A percentile compares a stretch with the other conserved stretches of the same genome.
Conservation (phyloP, 2,113 vertebrate species). For the Echinops telfairi region DNA sequence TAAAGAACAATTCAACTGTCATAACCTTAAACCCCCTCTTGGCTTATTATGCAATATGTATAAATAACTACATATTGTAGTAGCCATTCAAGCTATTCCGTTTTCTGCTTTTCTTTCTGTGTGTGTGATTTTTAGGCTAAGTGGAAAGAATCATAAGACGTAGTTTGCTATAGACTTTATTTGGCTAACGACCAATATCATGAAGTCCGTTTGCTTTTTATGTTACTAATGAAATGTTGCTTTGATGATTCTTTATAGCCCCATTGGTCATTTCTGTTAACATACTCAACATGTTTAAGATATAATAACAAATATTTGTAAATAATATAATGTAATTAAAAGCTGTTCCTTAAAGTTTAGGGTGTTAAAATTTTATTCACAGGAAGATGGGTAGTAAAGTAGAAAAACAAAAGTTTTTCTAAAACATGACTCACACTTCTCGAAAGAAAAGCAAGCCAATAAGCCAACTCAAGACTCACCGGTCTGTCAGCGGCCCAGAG, state of each 20-base stretch:
- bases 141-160: constrained; percentile 62
- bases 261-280: constrained; percentile 52
- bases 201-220: constrained; percentile 56
- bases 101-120: constrained; percentile 54
- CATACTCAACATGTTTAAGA: constrained; percentile 59
- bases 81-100: constrained; percentile 49
- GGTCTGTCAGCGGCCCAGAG: constrained; percentile 6
- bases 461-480: constrained; percentile 15
- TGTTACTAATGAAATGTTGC: constrained; percentile 15
- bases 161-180: constrained; percentile 43
- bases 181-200: constrained; percentile 36
- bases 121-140: constrained; percentile 58
- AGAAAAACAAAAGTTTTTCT: constrained; percentile 56
- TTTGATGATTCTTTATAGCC: constrained; percentile 48
- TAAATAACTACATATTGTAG: constrained; percentile 56
- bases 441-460: constrained; percentile 54
- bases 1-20: constrained; percentile 22
- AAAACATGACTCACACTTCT: constrained; percentile 59
- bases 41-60: constrained; percentile 48
- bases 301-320: constrained; percentile 16
- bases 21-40: constrained; percentile 68
- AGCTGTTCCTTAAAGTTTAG: constrained; percentile 57
- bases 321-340: constrained; percentile 50
- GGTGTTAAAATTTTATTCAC: constrained; percentile 49
- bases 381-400: constrained; percentile 46